Percentiles rank a stretch among this genome's conserved stretches.
Conservation (phyloP, 2,888 invertebrate species). For the Euclidia mi region DNA sequence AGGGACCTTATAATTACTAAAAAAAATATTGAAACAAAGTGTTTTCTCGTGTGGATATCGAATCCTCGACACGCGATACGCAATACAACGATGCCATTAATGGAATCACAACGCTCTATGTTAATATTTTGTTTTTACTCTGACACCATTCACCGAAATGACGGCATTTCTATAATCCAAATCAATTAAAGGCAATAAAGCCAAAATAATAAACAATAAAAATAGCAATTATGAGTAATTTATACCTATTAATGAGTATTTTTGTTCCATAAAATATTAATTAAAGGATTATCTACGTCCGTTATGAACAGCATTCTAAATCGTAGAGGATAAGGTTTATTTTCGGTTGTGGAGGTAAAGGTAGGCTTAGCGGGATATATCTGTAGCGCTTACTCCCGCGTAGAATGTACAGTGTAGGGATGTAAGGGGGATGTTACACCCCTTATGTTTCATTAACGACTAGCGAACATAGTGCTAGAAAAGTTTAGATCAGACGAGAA, state of each 20-base stretch:
- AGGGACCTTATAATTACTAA: too few species aligned
- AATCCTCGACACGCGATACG: too few species aligned
- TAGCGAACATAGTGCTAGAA: conserved; percentile 63
- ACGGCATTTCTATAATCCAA: background rate
- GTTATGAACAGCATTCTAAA: background rate
- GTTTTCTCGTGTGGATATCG: too few species aligned
- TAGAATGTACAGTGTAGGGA: conserved; percentile 74
- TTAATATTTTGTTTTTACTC: background rate
- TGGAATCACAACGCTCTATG: too few species aligned
- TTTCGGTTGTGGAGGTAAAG: conserved; percentile 16
- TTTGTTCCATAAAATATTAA: conserved; percentile 38
- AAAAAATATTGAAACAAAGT: too few species aligned
- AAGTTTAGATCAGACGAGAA: conserved; percentile 53
- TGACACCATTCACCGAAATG: background rate
- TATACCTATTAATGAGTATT: conserved; percentile 39
- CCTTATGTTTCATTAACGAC: conserved; percentile 90
- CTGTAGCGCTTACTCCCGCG: conserved; percentile 71
- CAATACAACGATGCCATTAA: too few species aligned
- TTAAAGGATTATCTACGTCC: conserved; percentile 24
- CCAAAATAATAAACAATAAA: conserved; percentile 30
- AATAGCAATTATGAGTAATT: conserved; percentile 39
- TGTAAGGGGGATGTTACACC: conserved; percentile 77
- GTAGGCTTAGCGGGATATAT: conserved; percentile 62
- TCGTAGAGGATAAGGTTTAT: background rate
- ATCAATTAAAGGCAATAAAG: conserved; percentile 17